Conservation (phyloP, 2,888 invertebrate species). For the Spodoptera exigua region DNA sequence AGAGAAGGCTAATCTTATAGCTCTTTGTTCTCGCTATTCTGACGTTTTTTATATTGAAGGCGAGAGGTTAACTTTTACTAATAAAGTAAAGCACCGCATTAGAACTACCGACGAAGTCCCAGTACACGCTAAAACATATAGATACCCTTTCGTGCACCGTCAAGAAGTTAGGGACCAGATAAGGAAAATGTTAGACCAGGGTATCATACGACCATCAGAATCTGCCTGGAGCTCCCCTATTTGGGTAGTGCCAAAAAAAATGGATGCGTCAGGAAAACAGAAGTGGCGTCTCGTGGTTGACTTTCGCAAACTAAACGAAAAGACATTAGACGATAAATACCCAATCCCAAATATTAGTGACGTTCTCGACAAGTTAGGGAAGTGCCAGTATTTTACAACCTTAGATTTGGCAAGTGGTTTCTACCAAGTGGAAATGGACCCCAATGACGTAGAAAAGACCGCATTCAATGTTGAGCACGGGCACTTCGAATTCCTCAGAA, state of each 20-base stretch:
- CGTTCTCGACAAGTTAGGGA: no score
- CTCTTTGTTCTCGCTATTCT: neutral
- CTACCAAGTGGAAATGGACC: no score
- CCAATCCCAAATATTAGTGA: constrained; percentile 6
- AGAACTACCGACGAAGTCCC: constrained; percentile 28
- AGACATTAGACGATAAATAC: neutral
- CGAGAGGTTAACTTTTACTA: neutral
- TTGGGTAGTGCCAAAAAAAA: constrained; percentile 4
- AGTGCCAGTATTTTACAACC: neutral
- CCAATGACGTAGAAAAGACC: constrained; percentile 11
- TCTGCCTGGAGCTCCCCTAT: constrained; percentile 4
- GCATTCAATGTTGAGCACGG: constrained; percentile 20
- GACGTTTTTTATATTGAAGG: constrained; percentile 8
- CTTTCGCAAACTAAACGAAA: constrained; percentile 8
- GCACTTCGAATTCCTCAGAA: constrained; percentile 16
- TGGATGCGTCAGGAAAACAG: constrained; percentile 5
- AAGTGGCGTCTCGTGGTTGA: constrained; percentile 25
- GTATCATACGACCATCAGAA: constrained; percentile 14
- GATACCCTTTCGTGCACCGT: constrained; percentile 30
- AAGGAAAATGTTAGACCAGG: constrained; percentile 36
- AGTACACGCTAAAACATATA: constrained; percentile 31
- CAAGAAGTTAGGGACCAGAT: constrained; percentile 30
- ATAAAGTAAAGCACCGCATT: constrained; percentile 26
- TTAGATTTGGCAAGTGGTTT: no score
- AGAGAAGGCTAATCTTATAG: neutral